Conservation (phyloP, 1,140 invertebrate species). For the Tenebrio molitor region DNA sequence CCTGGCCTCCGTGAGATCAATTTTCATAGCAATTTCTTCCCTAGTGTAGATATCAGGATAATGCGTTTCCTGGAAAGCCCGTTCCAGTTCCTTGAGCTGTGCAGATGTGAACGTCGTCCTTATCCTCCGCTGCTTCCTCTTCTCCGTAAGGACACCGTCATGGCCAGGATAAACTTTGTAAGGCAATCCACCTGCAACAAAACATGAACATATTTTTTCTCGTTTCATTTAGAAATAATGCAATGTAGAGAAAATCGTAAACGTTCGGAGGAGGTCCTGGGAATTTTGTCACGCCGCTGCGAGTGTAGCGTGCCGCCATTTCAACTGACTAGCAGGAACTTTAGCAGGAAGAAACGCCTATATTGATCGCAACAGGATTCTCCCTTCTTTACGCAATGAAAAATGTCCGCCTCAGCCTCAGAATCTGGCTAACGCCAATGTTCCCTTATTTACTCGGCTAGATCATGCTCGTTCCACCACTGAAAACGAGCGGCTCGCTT, state of each 20-base stretch:
- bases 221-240: neutral
- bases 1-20: conserved; percentile 97
- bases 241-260: too few relatives aligned
- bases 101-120: conserved; percentile 97
- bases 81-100: conserved; percentile 96
- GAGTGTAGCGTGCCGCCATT: conserved; percentile 50
- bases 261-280: too few relatives aligned
- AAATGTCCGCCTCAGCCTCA: conserved; percentile 59
- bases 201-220: neutral
- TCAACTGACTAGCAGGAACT: conserved; percentile 45
- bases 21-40: conserved; percentile 98
- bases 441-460: conserved; percentile 18
- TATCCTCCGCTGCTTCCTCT: conserved; percentile 93
- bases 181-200: conserved; percentile 79
- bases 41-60: conserved; percentile 99
- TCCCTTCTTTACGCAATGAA: conserved; percentile 57
- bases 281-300: neutral
- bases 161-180: conserved; percentile 91
- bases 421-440: conserved; percentile 47
- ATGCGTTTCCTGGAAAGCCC: conserved; percentile 97
- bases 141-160: conserved; percentile 87
- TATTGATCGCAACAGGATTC: conserved; percentile 59
- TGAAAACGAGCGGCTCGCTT: neutral
- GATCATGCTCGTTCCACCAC: conserved; percentile 31
- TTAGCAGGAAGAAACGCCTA: conserved; percentile 58